Conservation (phyloP, 2,888 invertebrate species). For the Phragmatobia fuliginosa region DNA sequence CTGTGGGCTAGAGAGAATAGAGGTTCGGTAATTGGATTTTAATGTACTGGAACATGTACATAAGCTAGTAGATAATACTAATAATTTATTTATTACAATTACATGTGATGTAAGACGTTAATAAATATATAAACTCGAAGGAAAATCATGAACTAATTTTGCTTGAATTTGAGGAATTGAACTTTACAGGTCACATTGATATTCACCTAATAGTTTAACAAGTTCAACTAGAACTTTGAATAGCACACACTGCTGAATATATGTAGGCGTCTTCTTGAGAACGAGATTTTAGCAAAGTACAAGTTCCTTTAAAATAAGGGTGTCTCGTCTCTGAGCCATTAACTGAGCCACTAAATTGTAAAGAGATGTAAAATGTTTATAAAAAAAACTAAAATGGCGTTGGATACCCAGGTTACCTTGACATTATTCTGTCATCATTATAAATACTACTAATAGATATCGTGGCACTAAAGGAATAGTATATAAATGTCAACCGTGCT, state of each 20-base stretch:
- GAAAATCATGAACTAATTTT: neutral
- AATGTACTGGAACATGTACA: neutral
- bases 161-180: neutral
- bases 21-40: neutral
- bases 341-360: neutral
- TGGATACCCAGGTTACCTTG: neutral
- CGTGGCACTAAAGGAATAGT: slow-evolving; percentile 5
- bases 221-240: neutral
- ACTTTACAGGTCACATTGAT: too few species aligned
- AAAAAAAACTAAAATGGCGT: neutral
- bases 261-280: too few species aligned
- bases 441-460: slow-evolving; percentile 6
- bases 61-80: neutral
- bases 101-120: neutral
- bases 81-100: neutral
- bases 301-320: neutral
- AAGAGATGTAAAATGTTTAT: neutral
- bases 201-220: too few species aligned
- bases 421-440: slow-evolving; percentile 1
- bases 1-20: neutral
- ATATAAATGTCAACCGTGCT: slow-evolving; percentile 16
- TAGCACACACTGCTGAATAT: neutral
- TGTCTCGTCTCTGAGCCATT: neutral
- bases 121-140: neutral
- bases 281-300: too few species aligned